These are phyloP conservation scores for Scolopax mira DNA, from an alignment of 2,113 vertebrate genomes.

Conservation along the genomic window DNA sequence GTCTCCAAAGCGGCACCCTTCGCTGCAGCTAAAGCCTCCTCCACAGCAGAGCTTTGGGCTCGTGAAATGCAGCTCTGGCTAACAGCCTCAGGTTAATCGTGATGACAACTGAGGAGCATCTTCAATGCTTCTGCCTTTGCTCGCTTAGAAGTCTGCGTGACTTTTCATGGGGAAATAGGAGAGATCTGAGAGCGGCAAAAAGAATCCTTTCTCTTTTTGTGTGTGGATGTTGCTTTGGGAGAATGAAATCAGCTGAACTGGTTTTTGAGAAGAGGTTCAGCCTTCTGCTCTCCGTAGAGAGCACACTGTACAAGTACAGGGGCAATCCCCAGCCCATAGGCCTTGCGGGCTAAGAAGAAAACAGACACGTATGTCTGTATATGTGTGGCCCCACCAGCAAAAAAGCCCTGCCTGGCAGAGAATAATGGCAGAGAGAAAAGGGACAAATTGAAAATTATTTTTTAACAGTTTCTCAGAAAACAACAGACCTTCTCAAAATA, in stretches of 20 bases:
- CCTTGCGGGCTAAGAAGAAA: not conserved
- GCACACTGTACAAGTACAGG: not conserved
- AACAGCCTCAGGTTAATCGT: not conserved
- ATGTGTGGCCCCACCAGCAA: not conserved
- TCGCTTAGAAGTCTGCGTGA: not conserved
- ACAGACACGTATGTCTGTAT: not conserved
- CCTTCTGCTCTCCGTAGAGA: not conserved
- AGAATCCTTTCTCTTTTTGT: not conserved
- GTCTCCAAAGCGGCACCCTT: not conserved
- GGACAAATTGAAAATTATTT: not conserved
- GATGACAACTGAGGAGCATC: not conserved
- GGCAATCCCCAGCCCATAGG: not conserved
- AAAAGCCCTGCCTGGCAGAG: not conserved
- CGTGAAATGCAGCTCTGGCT: not conserved
- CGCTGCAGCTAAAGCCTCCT: not conserved
- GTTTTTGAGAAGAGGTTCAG: not conserved
- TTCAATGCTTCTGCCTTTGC: not conserved
- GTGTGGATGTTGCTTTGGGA: not conserved
- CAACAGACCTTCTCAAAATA: not conserved
- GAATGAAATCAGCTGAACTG: not conserved
- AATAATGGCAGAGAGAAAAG: not conserved
- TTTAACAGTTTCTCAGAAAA: conserved; percentile 3
- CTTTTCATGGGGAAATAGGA: not conserved
- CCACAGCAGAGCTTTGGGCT: not conserved
- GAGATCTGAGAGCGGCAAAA: not conserved